These are phyloP conservation scores for Turritopsis dohrnii DNA, from an alignment of 30 jellyfish, hydroid and myxozoan genomes.

Conservation along the genomic window DNA sequence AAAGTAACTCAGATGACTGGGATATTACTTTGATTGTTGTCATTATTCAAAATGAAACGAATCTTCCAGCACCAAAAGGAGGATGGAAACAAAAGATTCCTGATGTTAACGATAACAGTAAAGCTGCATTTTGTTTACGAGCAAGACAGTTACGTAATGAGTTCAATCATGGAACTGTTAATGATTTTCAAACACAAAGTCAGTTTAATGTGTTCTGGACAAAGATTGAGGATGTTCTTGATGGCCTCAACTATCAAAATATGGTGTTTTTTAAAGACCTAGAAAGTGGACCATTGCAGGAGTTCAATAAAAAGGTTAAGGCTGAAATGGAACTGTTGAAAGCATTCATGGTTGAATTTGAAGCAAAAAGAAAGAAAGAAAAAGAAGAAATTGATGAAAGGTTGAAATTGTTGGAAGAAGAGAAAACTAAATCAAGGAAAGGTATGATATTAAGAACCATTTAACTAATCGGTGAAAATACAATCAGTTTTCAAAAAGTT, in stretches of 20 bases:
- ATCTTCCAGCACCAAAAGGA: background rate
- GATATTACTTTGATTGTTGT: conserved; percentile 1
- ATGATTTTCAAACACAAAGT: background rate
- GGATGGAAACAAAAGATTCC: conserved; percentile 8
- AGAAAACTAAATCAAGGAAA: no score
- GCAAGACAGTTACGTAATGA: conserved; percentile 10
- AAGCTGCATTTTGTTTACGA: conserved; percentile 16
- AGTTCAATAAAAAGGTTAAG: no score
- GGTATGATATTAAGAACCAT: no score
- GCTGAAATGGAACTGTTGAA: no score
- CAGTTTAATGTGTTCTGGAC: background rate
- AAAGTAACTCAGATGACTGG: conserved; percentile 9
- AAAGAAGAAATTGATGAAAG: no score
- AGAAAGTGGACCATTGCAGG: background rate
- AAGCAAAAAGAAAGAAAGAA: no score
- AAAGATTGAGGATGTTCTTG: background rate
- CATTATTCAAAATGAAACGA: background rate
- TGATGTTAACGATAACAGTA: background rate
- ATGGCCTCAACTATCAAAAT: background rate
- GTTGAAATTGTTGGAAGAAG: no score
- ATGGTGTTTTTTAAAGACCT: background rate
- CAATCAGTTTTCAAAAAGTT: no score
- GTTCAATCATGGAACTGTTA: background rate
- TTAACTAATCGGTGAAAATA: no score
- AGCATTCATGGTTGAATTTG: no score